Base-by-base conservation (phyloP, 2,888 invertebrate genomes). In the Sabatieria punctata region DNA sequence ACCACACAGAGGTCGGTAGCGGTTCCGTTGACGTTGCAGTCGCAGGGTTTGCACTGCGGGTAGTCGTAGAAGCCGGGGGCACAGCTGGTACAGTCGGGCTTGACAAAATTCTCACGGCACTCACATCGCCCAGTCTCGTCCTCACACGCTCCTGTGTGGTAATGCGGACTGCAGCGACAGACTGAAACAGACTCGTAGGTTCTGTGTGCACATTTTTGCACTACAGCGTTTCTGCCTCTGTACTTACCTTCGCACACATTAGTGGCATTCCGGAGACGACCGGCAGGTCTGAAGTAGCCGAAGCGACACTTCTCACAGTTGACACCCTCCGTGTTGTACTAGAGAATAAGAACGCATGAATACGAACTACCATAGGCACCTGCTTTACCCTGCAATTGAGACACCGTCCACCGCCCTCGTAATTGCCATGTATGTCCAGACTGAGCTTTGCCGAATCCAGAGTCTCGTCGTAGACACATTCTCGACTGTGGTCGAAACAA, bases 341-440 rank as follows among this genome's bases (percentile, higher is more conserved):
- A 53, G 2, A 39, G 3, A 4, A 43, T 25, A 24, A 15, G 21
- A 26, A 33, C 15, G 11, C 15, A 6, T 39, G 22, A 6, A 4
- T 13, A 11, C 19, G 13, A 4, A 24, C n/a, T 33, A 2, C 24
- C 2, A 41, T 11, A 19, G 38, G 2, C 19, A 18, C 2, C 26
- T 18, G n/a, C 13, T 23, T 30, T 39, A 52, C 52, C 26, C 51
- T 77, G 61, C 97, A 99, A 65, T 93, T 83, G 64, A 80, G 76
- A 62, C 97, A 97, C 30, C 85, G 81, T 26, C 97, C 97, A 37
- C 97, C 97, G 11, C 97, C 97, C 53, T 84, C 85, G 65, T 84
- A 88, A 43, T 77, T 77, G 0, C 88, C 91, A 60, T 84, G 76
- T 49, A 91, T 83, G 65, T 99, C 95, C 51, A 95, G 68, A 0